Percentiles rank a stretch among this genome's conserved stretches.
Conservation (phyloP, 2,888 invertebrate genomes). For the Litoditis marina region DNA sequence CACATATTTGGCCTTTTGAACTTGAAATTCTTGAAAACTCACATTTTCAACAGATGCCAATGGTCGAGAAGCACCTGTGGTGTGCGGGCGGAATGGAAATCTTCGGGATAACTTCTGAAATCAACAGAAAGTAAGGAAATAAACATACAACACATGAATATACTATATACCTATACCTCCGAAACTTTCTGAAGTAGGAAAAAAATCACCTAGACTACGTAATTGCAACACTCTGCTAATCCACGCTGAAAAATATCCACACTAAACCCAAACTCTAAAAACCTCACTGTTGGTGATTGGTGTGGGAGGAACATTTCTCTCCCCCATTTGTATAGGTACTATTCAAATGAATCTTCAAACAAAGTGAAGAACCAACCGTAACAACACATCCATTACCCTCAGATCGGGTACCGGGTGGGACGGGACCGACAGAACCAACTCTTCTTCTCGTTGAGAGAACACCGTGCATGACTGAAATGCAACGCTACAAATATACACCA, state of each 20-base stretch:
- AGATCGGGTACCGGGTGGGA: slow-evolving; percentile 54
- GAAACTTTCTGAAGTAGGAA: too few relatives aligned
- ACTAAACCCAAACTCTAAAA: too few relatives aligned
- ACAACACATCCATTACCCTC: slow-evolving; percentile 79
- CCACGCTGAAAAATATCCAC: too few relatives aligned
- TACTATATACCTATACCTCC: too few relatives aligned
- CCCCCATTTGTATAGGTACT: not conserved
- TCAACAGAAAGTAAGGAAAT: too few relatives aligned
- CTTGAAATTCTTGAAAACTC: too few relatives aligned
- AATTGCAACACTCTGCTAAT: too few relatives aligned
- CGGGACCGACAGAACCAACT: slow-evolving; percentile 76
- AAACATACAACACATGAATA: too few relatives aligned
- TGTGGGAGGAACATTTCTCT: too few relatives aligned
- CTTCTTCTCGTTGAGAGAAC: slow-evolving; percentile 85
- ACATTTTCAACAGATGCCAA: slow-evolving; percentile 68
- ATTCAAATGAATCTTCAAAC: not conserved
- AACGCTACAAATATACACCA: too few relatives aligned
- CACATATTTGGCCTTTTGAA: slow-evolving; percentile 31
- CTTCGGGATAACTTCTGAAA: slow-evolving; percentile 74
- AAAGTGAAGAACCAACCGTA: slow-evolving; percentile 61
- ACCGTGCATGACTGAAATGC: slow-evolving; percentile 83
- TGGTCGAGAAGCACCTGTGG: slow-evolving; percentile 76
- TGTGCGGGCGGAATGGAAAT: slow-evolving; percentile 83
- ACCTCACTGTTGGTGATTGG: too few relatives aligned
- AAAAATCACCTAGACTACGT: too few relatives aligned